phyloP scores from a whole-genome alignment of 1,140 invertebrate species.

The Proctacanthus coquilletti region DNA sequence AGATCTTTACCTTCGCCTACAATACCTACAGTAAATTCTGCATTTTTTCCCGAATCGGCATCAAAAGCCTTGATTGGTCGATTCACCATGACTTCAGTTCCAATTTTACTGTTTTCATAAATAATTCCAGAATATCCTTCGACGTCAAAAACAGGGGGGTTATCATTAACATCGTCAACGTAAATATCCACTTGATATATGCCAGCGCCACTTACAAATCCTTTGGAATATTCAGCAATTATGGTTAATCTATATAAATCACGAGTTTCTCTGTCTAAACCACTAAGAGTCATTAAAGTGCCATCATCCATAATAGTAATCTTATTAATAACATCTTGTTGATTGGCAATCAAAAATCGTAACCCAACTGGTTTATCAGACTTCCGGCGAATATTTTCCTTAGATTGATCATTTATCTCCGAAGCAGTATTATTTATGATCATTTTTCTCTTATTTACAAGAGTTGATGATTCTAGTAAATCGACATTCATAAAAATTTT shows the following conservation, averaged over 20 bases:
- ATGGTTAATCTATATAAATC: slow-evolving; percentile 61
- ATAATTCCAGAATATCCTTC: slow-evolving; percentile 60
- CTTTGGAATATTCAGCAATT: slow-evolving; percentile 55
- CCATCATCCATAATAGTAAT: slow-evolving; percentile 63
- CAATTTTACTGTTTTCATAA: slow-evolving; percentile 55
- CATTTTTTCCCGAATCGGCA: slow-evolving; percentile 61
- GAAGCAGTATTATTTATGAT: too few species aligned
- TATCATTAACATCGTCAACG: slow-evolving; percentile 83
- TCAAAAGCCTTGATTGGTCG: slow-evolving; percentile 53
- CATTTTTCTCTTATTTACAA: too few species aligned
- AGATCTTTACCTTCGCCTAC: slow-evolving; percentile 56
- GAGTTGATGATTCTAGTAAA: too few species aligned
- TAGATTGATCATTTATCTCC: too few species aligned
- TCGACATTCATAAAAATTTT: too few species aligned
- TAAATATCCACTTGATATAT: slow-evolving; percentile 62
- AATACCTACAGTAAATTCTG: slow-evolving; percentile 54
- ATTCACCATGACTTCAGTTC: slow-evolving; percentile 54
- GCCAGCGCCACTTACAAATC: slow-evolving; percentile 44
- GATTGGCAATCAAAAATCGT: slow-evolving; percentile 60
- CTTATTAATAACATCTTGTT: slow-evolving; percentile 57
- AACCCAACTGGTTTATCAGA: slow-evolving; percentile 27
- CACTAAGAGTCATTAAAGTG: slow-evolving; percentile 54
- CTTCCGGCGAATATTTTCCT: too few species aligned
- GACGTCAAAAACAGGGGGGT: slow-evolving; percentile 65
- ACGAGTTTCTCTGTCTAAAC: slow-evolving; percentile 60